Base-by-base conservation (phyloP, 92 coral and sea anemone genomes). In the Anthopleura xanthogrammica region DNA sequence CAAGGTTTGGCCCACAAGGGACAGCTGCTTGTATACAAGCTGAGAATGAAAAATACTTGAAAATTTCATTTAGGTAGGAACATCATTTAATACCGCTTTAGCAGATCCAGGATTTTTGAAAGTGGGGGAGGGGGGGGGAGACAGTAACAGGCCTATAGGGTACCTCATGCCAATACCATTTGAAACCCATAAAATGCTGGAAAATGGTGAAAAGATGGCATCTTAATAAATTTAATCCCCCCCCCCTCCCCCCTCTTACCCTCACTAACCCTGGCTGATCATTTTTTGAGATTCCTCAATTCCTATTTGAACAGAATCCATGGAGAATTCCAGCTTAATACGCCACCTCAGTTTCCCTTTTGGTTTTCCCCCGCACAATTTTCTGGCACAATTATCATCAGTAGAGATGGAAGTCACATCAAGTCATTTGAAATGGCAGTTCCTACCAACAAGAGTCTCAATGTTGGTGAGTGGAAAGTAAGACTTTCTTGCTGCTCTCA, bases 361-460 rank as follows among this genome's bases (percentile, higher is more conserved):
- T 95, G 98, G 98, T 95, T 95, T 68, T 86, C 95, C 7, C 98
- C 98, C 4, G 95, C 91, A 12, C 98, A 95, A 91, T 95, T 93
- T 75, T 81, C 88, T 83, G 98, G 98, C 17, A 88, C 83, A 50
- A 79, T 95, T 84, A 88, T 95, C 77, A 93, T 95, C 68, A 84
- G 79, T 77, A 88, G 86, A 80, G 95, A 93, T 88, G 97, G 98
- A 74, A 86, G 86, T 74, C 95, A 90, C n/a, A 87, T 95, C 12
- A 58, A 77, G 19, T 90, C 92, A 43, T 93, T 95, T 57, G 83
- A 90, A 76, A 71, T 95, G 88, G 94, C 92, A 77, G 98, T 95
- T 16, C 98, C 98, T 24, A 85, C 77, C 60, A 93, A 95, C 85
- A 91, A 85, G 80, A 91, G 92, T 74, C 85, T 95, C 17, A 95